These are phyloP conservation scores for Etheostoma perlongum DNA, from an alignment of 2,797 vertebrate genomes.

Conservation along the genomic window DNA sequence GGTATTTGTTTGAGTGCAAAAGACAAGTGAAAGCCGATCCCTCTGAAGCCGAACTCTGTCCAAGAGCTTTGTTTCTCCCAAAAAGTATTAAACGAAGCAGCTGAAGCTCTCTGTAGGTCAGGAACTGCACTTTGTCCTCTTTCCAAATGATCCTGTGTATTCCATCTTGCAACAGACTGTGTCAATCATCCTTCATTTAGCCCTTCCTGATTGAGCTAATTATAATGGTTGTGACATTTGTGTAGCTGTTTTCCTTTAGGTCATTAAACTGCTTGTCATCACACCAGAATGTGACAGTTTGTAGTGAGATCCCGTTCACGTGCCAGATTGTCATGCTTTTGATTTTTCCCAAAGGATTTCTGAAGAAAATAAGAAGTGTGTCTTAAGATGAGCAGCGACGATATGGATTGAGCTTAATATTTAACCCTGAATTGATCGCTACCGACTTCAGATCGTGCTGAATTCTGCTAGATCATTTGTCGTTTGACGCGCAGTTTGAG, in stretches of 20 bases:
- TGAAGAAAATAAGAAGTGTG: not conserved
- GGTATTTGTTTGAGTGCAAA: not conserved
- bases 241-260: constrained; percentile 19
- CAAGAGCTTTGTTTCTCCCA: not conserved
- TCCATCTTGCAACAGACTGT: not conserved
- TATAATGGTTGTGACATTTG: constrained; percentile 19
- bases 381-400: not conserved
- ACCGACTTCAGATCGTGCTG: not conserved
- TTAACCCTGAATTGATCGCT: not conserved
- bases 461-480: not conserved
- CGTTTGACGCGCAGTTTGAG: not conserved
- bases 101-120: not conserved
- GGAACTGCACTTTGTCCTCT: not conserved
- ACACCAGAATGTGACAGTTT: constrained; percentile 1
- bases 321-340: not conserved
- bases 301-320: not conserved
- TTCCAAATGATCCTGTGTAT: not conserved
- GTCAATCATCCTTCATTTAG: constrained; percentile 18
- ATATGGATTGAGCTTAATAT: not conserved
- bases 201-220: not conserved
- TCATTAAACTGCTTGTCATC: constrained; percentile 29
- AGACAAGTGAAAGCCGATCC: not conserved
- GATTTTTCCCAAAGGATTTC: constrained; percentile 12
- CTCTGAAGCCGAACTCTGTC: constrained; percentile 1
- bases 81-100: constrained; percentile 2